Base-by-base conservation (phyloP, 2,113 vertebrate genomes). In the Chelonoidis abingdonii region DNA sequence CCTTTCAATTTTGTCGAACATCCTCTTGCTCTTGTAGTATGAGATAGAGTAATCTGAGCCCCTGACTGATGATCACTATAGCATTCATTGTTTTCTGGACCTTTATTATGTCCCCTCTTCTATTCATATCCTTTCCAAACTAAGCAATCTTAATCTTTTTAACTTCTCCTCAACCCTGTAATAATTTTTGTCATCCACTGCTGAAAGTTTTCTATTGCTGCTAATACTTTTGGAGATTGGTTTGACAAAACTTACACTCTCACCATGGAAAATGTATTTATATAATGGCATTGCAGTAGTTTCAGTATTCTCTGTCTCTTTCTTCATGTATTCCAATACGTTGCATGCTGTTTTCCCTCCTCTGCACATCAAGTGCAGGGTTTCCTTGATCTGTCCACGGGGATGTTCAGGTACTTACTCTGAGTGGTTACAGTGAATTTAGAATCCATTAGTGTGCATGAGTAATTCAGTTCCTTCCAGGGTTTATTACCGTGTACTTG, bases 351-450 rank as follows among this genome's bases (percentile, higher is more conserved):
- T 72, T 96, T 94, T 90, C 89, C 78, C 25, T n/a, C 84, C 88
- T 86, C 0, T 0, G 49, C 1, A 1, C 47, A 35, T 12, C 0
- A 0, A 84, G 49, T 49, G 44, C 29, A 5, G 25, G 44, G 38
- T 84, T 97, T 93, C 54, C 50, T 31, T 89, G 82, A 90, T 89
- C 82, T 83, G 89, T 93, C 93, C 47, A 2, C 0, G 0, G 76
- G 50, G 69, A 87, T 1, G 4, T 86, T 96, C 41, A 75, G 82
- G 65, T 92, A 50, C 47, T 49, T 90, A 93, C 47, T 62, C 57
- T 0, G 3, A 56, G 54, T 24, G 57, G 88, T 96, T 91, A 95
- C 0, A 12, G 81, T 94, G 94, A 54, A 1, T 96, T 97, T 97
- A 89, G 89, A 94, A 95, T 91, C 90, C 59, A 87, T 96, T 87